Base-by-base conservation (phyloP, 2,113 vertebrate species). In the Chaetorhynchus papuensis region DNA sequence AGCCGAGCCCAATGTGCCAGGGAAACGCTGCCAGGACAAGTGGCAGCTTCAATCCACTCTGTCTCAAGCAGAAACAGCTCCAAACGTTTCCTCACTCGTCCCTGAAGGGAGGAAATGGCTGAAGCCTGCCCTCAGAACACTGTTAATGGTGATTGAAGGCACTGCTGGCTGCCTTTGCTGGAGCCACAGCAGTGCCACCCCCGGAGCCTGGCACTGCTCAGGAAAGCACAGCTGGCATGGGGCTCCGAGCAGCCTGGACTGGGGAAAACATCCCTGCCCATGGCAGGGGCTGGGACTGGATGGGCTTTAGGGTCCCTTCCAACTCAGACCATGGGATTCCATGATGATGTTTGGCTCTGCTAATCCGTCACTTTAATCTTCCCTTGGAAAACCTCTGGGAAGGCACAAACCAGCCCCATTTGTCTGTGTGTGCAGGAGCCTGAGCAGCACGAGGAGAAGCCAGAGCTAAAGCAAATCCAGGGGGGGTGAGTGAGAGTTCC, bases 11-110 rank as follows among this genome's bases (percentile, higher is more conserved):
- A n/a, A 42, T 0, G 16, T 5, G 70, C 91, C 89, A 49, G 3
- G 91, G 52, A 49, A 47, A 24, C 0, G 3, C 57, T 24, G 0
- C 0, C 10, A 3, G 13, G 3, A 65, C 37, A 4, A 35, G 69
- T 0, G 23, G 30, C 44, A 53, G 50, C 69, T 45, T 5, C 90
- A 33, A 0, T 1, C 27, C 35, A 0, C 14, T 21, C 65, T 1
- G 28, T 1, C 63, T 42, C 53, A 13, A 11, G 5, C 24, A 21
- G 6, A 14, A 68, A 11, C 1, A 26, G 47, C 47, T 50, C n/a
- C 61, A 31, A 20, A 44, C 27, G 0, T 13, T 30, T 33, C 26
- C 75, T 13, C 20, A 13, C 0, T 1, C 10, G 21, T 75, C n/a
- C 24, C 50, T 3, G 41, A 8, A 27, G 4, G 12, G 31, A 45